Evolutionary conservation across 2,888 invertebrate genomes (phyloP).

Genomic region (Melanophora roralis): DNA sequence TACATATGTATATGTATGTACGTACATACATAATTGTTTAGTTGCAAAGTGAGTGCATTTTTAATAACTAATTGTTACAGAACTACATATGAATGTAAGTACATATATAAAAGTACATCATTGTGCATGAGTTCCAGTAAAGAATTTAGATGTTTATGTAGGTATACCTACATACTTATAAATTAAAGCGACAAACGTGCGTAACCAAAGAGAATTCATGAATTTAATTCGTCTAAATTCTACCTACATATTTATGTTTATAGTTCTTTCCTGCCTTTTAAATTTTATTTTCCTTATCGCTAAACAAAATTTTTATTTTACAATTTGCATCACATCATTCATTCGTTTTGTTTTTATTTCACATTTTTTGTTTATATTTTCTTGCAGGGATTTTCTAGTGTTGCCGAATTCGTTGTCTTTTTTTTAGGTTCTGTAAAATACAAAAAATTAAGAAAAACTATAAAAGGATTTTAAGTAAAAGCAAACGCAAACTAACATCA

Average conservation of each 20-base stretch:
- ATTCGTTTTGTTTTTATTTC: constrained; percentile 34
- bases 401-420: background rate
- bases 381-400: background rate
- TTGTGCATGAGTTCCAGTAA: too few species aligned
- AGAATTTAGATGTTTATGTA: too few species aligned
- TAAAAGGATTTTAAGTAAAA: too few species aligned
- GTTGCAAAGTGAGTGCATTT: constrained; percentile 31
- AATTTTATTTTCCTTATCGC: background rate
- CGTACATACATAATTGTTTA: background rate
- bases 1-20: too few species aligned
- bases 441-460: too few species aligned
- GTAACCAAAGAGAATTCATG: constrained; percentile 6
- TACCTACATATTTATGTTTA: background rate
- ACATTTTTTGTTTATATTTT: constrained; percentile 25
- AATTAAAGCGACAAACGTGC: constrained; percentile 40
- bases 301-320: background rate
- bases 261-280: background rate
- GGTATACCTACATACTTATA: background rate
- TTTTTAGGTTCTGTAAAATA: too few species aligned
- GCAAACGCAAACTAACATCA: too few species aligned
- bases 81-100: too few species aligned
- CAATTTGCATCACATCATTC: constrained; percentile 22
- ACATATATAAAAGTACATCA: too few species aligned
- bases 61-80: background rate
- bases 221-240: constrained; percentile 28